These are phyloP conservation scores for Urosaurus nigricauda DNA, from an alignment of 2,797 vertebrate species.

Conservation along the genomic window DNA sequence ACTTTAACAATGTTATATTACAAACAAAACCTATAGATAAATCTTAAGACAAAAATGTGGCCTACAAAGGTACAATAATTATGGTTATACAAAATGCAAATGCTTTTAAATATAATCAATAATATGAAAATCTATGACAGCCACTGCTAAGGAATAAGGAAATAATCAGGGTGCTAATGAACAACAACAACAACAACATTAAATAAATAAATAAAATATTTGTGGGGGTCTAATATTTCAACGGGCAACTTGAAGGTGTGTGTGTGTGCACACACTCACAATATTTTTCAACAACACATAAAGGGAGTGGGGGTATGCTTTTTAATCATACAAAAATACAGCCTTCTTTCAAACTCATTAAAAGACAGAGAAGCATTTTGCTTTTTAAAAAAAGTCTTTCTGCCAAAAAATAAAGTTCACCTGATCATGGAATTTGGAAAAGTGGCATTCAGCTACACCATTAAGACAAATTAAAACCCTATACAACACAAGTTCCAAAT, in stretches of 20 bases:
- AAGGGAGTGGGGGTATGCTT: not conserved
- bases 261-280: not conserved
- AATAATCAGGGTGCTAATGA: conserved; percentile 13
- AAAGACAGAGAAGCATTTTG: conserved; percentile 7
- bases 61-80: not conserved
- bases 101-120: conserved; percentile 33
- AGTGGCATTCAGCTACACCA: conserved; percentile 43
- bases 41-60: not conserved
- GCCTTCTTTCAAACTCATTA: not conserved
- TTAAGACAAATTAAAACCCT: conserved; percentile 37
- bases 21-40: not conserved
- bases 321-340: conserved; percentile 1
- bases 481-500: conserved; percentile 37
- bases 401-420: conserved; percentile 24
- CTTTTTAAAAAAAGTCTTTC: not conserved
- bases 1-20: not conserved
- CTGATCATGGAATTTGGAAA: conserved; percentile 37
- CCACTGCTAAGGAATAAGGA: conserved; percentile 4
- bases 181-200: not conserved
- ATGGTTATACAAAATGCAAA: conserved; percentile 27
- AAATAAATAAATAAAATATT: not conserved
- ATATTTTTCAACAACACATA: conserved; percentile 17
- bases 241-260: no score
- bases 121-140: conserved; percentile 6
- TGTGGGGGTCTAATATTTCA: not conserved